These are phyloP conservation scores for Montifringilla adamsi DNA, from an alignment of 2,113 vertebrate species.

Conservation along the genomic window DNA sequence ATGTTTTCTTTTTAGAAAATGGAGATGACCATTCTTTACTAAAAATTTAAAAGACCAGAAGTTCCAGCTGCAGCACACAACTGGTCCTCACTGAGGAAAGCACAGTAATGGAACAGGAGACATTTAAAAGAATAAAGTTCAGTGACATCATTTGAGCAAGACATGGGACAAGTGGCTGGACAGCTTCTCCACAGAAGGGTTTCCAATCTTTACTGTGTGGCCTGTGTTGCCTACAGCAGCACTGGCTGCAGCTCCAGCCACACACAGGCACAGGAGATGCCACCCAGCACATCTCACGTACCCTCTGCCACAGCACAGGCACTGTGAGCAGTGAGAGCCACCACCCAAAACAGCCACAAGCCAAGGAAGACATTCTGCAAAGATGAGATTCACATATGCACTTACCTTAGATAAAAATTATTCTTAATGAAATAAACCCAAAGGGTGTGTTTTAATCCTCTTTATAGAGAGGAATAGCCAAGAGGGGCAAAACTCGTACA, in stretches of 20 bases:
- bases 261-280: fast-evolving
- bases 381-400: not conserved
- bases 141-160: not conserved
- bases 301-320: not conserved
- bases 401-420: not conserved
- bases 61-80: not conserved
- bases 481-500: not conserved
- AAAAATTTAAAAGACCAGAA: not conserved
- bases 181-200: not conserved
- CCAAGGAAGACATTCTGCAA: not conserved
- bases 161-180: not conserved
- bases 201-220: not conserved
- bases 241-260: not conserved
- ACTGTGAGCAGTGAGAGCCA: not conserved
- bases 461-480: not conserved
- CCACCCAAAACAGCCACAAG: not conserved
- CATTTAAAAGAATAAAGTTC: not conserved
- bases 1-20: not conserved
- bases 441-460: not conserved
- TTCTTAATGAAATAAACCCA: not conserved
- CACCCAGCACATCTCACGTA: fast-evolving
- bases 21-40: not conserved
- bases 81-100: not conserved
- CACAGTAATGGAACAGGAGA: not conserved
- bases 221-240: not conserved